Base-by-base conservation (phyloP, 2,888 invertebrate genomes). In the Scrobipalpa atriplicella region DNA sequence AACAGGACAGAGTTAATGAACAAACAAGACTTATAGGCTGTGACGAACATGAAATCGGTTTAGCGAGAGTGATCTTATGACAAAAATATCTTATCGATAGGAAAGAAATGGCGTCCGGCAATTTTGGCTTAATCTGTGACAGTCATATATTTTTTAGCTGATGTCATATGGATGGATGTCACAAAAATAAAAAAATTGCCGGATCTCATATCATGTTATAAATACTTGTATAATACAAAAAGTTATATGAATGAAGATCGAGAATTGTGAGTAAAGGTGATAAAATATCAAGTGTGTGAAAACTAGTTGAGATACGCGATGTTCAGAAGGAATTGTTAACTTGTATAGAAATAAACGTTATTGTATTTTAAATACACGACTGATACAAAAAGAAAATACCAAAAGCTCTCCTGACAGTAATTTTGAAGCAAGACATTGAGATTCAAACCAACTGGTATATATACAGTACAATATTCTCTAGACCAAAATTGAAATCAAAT, bases 1-100 rank as follows among this genome's bases (percentile, higher is more conserved):
- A 36, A 63, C 76, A 75, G 83, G 85, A 77, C 87, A 86, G 88
- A 81, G 84, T 78, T 41, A 69, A 75, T 71, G 70, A 77, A 68
- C 75, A 79, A 78, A 71, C 87, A 87, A 90, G 89, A 91, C 89
- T 87, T 75, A 80, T 88, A 87, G 92, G 92, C 92, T 92, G 92
- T 92, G 92, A 91, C 88, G 85, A 83, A 89, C 87, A 87, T 79
- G 70, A 75, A 80, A 79, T 88, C 85, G 87, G 88, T 90, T 86
- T 81, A 79, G 85, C 85, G 70, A 75, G 70, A 75, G 67, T 64
- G 54, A 72, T 77, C 73, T 73, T 74, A 71, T 75, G 75, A 77
- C 72, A 73, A 75, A 76, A 73, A 76, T 75, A 76, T 70, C 73
- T 72, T 69, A 73, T 62, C n/a, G 69, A 68, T 73, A 75, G 69